These are phyloP conservation scores for Agapornis roseicollis DNA, from an alignment of 2,113 vertebrate genomes.

Conservation along the genomic window DNA sequence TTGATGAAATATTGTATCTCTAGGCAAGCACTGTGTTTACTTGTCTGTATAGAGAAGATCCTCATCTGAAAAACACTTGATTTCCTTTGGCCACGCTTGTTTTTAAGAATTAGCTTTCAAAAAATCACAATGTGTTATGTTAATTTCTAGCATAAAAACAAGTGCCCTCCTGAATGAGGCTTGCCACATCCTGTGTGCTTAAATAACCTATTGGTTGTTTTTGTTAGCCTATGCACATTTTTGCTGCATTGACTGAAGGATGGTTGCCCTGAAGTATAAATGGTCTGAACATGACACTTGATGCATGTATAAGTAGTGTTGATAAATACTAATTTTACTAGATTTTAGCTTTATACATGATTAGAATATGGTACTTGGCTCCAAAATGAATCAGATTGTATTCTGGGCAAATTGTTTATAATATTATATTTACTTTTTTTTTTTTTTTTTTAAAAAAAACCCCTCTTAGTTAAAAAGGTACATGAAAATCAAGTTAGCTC, in stretches of 20 bases:
- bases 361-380: slow-evolving; percentile 30
- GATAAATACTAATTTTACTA: slow-evolving; percentile 36
- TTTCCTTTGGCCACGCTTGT: background rate
- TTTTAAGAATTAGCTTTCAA: background rate
- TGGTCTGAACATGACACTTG: background rate
- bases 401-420: slow-evolving; percentile 22
- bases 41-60: background rate
- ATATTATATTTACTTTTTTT: slow-evolving; percentile 44
- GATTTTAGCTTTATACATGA: slow-evolving; percentile 12
- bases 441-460: background rate
- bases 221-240: background rate
- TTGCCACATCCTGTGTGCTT: background rate
- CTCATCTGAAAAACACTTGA: background rate
- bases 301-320: background rate
- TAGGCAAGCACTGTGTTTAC: background rate
- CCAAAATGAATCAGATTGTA: slow-evolving; percentile 49
- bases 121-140: background rate
- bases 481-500: background rate
- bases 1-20: background rate
- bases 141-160: background rate
- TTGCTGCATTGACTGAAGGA: background rate
- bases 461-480: background rate
- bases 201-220: background rate
- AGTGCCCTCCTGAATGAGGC: background rate
- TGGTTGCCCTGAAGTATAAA: background rate